Base-by-base conservation (phyloP, 2,113 vertebrate species). In the Lampris incognitus region DNA sequence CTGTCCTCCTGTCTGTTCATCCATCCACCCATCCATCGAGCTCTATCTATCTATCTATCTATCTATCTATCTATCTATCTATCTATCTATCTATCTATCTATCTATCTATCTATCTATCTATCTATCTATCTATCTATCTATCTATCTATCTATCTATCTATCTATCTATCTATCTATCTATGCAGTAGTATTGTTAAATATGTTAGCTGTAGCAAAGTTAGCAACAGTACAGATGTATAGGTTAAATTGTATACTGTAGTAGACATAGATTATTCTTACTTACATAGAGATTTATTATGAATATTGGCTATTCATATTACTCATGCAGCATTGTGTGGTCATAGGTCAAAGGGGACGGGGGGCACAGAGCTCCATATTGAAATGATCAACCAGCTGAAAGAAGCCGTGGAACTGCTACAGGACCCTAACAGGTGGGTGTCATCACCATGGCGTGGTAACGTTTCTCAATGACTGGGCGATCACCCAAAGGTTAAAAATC, bases 361-460 rank as follows among this genome's bases (percentile, higher is more conserved):
- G 79, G 87, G 91, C 48, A 90, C 92, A 68, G 92, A 93, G 77
- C 82, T 94, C 74, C 93, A 94, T 81, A 89, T 94, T 39, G 89
- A 91, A 62, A 95, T 97, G 95, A 97, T 97, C 87, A 94, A 96
- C 66, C 96, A 96, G 84, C 93, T 97, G 74, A 95, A 95, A 89
- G 96, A 96, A 85, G 97, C 95, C 0, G 96, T 96, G 82, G 95
- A 96, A 86, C 92, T 97, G 73, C 93, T 96, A 74, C 97, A 97
- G 48, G 95, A 96, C 78, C 93, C 96, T 54, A 92, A 81, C 87
- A 96, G 96, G 97, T 97, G 86, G 49, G 82, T 24, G 24, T 24
- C 24, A 24, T 24, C 24, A 24, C 24, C 24, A 24, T 24, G 24
- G 24, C 24, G 24, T 24, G 24, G 24, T 24, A 24, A 24, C 24